Evolutionary conservation across 2,113 vertebrate species (phyloP), one percentile per base, ranked within the genome.

Genomic region (Notarius quadriscutis): DNA sequence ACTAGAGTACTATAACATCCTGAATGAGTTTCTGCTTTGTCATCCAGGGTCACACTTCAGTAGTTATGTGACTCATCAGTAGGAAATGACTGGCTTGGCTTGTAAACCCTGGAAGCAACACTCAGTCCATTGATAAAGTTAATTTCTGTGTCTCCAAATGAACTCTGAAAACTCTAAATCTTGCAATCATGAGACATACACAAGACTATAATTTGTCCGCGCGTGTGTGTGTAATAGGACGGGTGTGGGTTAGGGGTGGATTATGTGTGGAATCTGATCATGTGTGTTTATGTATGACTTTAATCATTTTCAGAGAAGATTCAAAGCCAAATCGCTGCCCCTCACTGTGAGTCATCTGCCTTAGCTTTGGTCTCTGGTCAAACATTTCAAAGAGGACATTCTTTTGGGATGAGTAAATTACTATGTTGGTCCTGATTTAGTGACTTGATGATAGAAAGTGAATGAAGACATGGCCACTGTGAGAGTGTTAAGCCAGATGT

Each of bases 401-500:
- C 60, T 27, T 67, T 27, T 27, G 0, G 10, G 50, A 41, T 84
- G 58, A 86, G 58, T 89, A 8, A 72, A 85, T 27, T 10, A 11
- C 55, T 83, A 27, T 12, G 55, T 27, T 12, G 0, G 9, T 82
- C 58, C 50, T 80, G 74, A 71, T 22, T 63, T 51, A 65, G 84
- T 79, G 72, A 51, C 63, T 86, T 69, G 65, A 53, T 15, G 17
- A 30, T 30, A 87, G 57, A 87, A 81, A 60, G 82, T 87, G 57
- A 87, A 86, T 71, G 27, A 9, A 74, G 34, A 34, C 50, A 67
- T 50, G 41, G 51, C 12, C 81, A n/a, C 51, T 62, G 84, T n/a
- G 55, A 77, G 50, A 79, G 55, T 65, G 53, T 63, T 74, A 62
- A 82, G n/a, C 79, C 86, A 82, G 86, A 69, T 81, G 62, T 74